phyloP scores from a whole-genome alignment of 2,888 invertebrate genomes.

The Labia minor region DNA sequence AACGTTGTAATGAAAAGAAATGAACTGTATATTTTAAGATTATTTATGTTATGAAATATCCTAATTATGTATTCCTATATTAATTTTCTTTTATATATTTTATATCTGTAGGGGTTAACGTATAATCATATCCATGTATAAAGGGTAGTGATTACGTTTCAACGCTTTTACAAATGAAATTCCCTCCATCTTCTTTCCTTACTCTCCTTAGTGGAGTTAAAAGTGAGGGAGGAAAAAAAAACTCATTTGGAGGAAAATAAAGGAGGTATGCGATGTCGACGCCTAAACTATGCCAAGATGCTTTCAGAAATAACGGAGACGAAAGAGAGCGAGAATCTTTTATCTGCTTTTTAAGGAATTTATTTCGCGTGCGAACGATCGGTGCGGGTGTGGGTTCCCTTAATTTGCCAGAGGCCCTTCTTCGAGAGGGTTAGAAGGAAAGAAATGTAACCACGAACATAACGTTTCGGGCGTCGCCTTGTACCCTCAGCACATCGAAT shows the following conservation, averaged over 20 bases:
- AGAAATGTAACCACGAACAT: background rate
- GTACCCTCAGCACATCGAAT: too few species aligned
- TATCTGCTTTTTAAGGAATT: constrained; percentile 13
- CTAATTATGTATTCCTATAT: too few species aligned
- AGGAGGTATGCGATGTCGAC: background rate
- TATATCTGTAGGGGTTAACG: too few species aligned
- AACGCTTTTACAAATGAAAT: background rate
- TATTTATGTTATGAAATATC: too few species aligned
- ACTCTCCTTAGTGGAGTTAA: background rate
- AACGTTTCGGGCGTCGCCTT: background rate
- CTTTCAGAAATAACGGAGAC: background rate
- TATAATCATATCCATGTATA: too few species aligned
- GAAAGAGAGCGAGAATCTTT: background rate
- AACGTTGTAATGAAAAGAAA: too few species aligned
- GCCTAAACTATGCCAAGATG: constrained; percentile 13
- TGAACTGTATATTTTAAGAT: too few species aligned
- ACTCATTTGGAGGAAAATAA: constrained; percentile 4
- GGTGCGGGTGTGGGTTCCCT: background rate
- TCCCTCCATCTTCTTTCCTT: background rate
- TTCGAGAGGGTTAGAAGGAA: background rate
- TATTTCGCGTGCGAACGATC: constrained; percentile 13
- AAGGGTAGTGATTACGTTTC: background rate
- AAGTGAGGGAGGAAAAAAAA: background rate
- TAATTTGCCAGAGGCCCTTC: background rate
- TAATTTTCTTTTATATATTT: too few species aligned